phyloP scores from a whole-genome alignment of 2,797 vertebrate species.

The Oryzias sinensis region DNA sequence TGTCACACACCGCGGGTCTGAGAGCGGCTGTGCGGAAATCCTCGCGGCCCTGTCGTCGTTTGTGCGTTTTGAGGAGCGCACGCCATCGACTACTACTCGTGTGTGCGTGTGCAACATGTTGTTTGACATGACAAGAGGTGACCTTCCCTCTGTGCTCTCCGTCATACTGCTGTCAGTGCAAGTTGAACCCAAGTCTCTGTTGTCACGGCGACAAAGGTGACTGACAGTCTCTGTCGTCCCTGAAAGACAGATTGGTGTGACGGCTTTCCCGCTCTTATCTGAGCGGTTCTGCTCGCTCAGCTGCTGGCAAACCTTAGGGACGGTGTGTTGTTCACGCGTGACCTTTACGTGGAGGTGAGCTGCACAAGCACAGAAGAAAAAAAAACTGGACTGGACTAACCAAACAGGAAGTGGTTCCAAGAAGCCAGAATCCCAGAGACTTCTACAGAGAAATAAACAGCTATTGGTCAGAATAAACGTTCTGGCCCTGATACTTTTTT shows the following conservation, averaged over 20 bases:
- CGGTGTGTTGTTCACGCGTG: conserved; percentile 35
- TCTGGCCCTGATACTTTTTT: no score
- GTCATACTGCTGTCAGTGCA: conserved; percentile 55
- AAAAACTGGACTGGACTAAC: no score
- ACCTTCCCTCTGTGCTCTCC: conserved; percentile 68
- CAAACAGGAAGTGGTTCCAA: no score
- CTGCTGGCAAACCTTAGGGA: conserved; percentile 26
- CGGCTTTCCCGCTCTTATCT: conserved; percentile 50
- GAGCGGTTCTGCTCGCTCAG: conserved; percentile 25
- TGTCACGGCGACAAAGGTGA: conserved; percentile 68
- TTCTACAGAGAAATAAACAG: no score
- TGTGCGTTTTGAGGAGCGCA: conserved; percentile 17
- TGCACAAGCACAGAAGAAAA: background rate
- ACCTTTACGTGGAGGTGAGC: conserved; percentile 21
- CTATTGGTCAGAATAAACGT: no score
- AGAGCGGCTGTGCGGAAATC: conserved; percentile 19
- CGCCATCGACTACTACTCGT: conserved; percentile 13
- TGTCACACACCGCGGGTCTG: conserved; percentile 35
- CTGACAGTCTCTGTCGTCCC: conserved; percentile 60
- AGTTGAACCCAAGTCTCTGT: conserved; percentile 55
- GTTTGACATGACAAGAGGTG: conserved; percentile 73
- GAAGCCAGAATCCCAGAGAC: no score
- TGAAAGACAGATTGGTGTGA: conserved; percentile 63
- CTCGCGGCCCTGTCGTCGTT: conserved; percentile 21
- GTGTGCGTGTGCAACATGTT: conserved; percentile 36